Conservation (phyloP, 2,888 invertebrate genomes). For the Brenthis hecate region DNA sequence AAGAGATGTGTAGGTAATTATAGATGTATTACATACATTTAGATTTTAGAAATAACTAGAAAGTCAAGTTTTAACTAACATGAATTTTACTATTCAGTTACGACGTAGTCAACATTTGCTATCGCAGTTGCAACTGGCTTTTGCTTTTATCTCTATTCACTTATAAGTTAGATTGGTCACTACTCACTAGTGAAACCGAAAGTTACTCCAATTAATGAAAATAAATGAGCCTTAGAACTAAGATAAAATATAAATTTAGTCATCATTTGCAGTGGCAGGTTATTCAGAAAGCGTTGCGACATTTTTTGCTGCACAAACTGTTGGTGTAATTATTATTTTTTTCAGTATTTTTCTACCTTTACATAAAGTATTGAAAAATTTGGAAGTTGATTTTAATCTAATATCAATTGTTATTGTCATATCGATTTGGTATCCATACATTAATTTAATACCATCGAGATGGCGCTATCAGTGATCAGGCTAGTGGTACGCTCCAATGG, state of each 20-base stretch:
- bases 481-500: too few relatives aligned
- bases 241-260: constrained; percentile 3
- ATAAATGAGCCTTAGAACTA: constrained; percentile 15
- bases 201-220: constrained; percentile 27
- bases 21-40: too few relatives aligned
- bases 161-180: constrained; percentile 5
- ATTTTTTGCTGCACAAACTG: constrained; percentile 20
- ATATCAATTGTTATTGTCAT: too few relatives aligned
- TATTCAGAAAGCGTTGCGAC: constrained; percentile 40
- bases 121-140: neutral
- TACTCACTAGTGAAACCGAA: constrained; percentile 13
- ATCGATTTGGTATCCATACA: too few relatives aligned
- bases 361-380: neutral
- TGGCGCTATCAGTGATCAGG: too few relatives aligned
- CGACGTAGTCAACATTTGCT: too few relatives aligned
- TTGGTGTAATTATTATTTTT: constrained; percentile 1
- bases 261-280: constrained; percentile 6
- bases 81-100: too few relatives aligned
- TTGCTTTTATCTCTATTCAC: constrained; percentile 1
- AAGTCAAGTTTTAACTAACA: too few relatives aligned
- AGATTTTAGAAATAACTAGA: too few relatives aligned
- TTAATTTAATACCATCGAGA: too few relatives aligned
- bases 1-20: too few relatives aligned
- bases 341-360: neutral
- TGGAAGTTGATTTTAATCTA: too few relatives aligned